phyloP scores from a whole-genome alignment of 2,113 vertebrate species.

The Colius striatus region DNA sequence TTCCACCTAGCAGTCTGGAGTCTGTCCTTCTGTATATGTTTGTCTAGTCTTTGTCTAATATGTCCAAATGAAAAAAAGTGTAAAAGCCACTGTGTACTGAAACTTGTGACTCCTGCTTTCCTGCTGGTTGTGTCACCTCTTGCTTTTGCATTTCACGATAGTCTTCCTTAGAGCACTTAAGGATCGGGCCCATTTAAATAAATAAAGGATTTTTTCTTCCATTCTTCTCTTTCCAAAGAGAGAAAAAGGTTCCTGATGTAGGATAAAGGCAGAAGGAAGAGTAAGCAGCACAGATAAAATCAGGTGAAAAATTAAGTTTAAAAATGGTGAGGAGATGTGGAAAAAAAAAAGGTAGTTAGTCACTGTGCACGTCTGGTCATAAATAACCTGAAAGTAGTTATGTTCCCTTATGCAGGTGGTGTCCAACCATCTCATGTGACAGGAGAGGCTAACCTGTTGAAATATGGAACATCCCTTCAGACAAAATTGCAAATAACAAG shows the following conservation, averaged over 20 bases:
- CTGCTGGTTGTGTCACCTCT: neutral
- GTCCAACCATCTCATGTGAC: neutral
- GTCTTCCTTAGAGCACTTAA: neutral
- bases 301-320: neutral
- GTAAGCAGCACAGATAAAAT: neutral
- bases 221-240: neutral
- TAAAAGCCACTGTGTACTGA: neutral
- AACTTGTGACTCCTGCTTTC: neutral
- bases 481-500: neutral
- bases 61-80: neutral
- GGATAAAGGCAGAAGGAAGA: neutral
- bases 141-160: neutral
- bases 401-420: neutral
- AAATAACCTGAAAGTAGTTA: neutral
- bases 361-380: fast-evolving
- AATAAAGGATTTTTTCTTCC: neutral
- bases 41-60: neutral
- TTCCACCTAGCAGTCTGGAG: neutral
- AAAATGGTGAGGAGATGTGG: neutral
- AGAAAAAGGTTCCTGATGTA: neutral
- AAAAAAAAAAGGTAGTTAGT: neutral
- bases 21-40: neutral
- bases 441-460: neutral
- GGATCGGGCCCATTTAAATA: neutral
- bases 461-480: neutral